Conservation (phyloP, 2,797 vertebrate species). For the Crenichthys baileyi region DNA sequence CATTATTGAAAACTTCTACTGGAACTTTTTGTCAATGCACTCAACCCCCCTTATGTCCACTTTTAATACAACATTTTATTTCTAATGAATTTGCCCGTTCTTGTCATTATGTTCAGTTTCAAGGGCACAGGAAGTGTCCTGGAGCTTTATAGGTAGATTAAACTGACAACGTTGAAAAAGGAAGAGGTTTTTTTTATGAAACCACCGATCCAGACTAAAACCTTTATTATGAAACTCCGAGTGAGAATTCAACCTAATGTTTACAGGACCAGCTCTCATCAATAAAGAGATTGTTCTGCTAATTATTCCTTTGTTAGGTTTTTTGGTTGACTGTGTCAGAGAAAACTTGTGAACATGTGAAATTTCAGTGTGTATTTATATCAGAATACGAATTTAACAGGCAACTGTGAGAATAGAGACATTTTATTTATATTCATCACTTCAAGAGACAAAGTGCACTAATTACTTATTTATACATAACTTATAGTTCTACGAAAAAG, state of each 20-base stretch:
- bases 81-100: constrained; percentile 25
- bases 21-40: background rate
- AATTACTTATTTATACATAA: background rate
- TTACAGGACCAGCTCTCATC: background rate
- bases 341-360: background rate
- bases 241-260: constrained; percentile 1
- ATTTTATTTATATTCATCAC: background rate
- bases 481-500: no score
- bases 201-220: background rate
- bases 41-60: background rate
- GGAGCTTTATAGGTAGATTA: constrained; percentile 35
- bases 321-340: background rate
- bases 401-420: no score
- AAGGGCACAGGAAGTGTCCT: constrained; percentile 28
- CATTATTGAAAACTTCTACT: background rate
- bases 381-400: no score
- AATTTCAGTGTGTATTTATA: no score
- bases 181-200: constrained; percentile 9
- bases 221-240: background rate
- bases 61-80: constrained; percentile 28
- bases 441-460: background rate
- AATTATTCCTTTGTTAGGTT: background rate
- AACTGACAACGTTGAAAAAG: constrained; percentile 26
- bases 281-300: background rate
- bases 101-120: constrained; percentile 17